Percentiles rank a stretch among this genome's conserved stretches.
These are phyloP conservation scores for Phenacoccus solenopsis DNA, from an alignment of 1,140 invertebrate species.

Conservation along the genomic window DNA sequence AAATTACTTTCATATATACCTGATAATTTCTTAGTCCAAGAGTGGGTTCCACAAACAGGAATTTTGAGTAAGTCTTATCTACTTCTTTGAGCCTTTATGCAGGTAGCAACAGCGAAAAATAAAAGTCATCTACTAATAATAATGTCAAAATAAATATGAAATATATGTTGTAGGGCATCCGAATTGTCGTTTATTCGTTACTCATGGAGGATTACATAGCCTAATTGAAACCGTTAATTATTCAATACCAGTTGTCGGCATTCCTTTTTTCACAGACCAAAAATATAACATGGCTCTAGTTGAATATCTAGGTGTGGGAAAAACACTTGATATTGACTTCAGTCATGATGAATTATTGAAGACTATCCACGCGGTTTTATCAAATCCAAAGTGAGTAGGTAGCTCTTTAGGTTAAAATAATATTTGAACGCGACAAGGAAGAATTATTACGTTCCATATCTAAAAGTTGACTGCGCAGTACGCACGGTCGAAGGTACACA, in stretches of 20 bases:
- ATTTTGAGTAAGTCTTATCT: background rate
- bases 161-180: constrained; percentile 30
- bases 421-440: no score
- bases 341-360: constrained; percentile 29
- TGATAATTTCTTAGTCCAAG: background rate
- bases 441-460: no score
- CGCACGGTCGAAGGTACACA: no score
- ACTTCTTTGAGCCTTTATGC: no score
- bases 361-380: constrained; percentile 30
- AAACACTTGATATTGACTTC: constrained; percentile 30
- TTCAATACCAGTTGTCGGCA: constrained; percentile 38
- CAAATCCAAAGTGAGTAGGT: constrained; percentile 31
- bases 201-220: constrained; percentile 40
- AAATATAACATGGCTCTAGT: constrained; percentile 35
- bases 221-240: constrained; percentile 36
- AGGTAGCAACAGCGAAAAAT: no score
- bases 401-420: no score
- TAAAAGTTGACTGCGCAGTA: no score
- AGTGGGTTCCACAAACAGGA: background rate
- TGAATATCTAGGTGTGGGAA: constrained; percentile 33
- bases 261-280: constrained; percentile 53
- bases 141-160: no score
- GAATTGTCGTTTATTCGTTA: constrained; percentile 38
- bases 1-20: background rate
- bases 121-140: no score